A percentile compares a stretch with the other conserved stretches of the same genome.
phyloP scores from a whole-genome alignment of 2,113 vertebrate genomes.

The Labeo catla region DNA sequence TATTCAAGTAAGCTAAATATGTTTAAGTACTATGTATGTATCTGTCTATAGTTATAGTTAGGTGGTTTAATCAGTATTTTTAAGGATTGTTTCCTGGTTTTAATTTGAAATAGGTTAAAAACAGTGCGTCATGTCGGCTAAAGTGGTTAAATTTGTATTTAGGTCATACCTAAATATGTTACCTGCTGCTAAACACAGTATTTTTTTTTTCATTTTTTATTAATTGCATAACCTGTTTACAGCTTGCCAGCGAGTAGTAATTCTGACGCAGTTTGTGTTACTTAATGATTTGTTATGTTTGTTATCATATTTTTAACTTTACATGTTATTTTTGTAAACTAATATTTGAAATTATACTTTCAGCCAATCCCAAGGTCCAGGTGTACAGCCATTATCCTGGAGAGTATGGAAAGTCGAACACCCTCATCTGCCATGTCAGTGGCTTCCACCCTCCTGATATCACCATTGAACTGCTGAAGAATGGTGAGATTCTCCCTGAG shows the following conservation, averaged over 20 bases:
- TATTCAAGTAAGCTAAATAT: not conserved
- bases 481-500: accelerated
- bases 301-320: not conserved
- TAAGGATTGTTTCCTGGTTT: not conserved
- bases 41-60: not conserved
- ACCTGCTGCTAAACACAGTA: not conserved
- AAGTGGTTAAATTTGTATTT: too few relatives aligned
- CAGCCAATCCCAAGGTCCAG: constrained; percentile 72
- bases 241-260: not conserved
- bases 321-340: not conserved
- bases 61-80: not conserved
- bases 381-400: constrained; percentile 73
- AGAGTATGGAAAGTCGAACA: constrained; percentile 50
- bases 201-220: not conserved
- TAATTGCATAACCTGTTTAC: not conserved
- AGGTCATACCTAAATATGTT: not conserved
- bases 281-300: not conserved
- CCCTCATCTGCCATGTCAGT: constrained; percentile 78
- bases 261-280: not conserved
- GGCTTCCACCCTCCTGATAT: constrained; percentile 82
- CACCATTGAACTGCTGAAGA: constrained; percentile 65
- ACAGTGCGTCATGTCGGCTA: not conserved
- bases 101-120: not conserved
- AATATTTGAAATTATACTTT: not conserved
- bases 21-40: not conserved